Evolutionary conservation across 2,797 vertebrate genomes (phyloP), one percentile per base, ranked within the genome.

Genomic region (Myotis daubentonii): DNA sequence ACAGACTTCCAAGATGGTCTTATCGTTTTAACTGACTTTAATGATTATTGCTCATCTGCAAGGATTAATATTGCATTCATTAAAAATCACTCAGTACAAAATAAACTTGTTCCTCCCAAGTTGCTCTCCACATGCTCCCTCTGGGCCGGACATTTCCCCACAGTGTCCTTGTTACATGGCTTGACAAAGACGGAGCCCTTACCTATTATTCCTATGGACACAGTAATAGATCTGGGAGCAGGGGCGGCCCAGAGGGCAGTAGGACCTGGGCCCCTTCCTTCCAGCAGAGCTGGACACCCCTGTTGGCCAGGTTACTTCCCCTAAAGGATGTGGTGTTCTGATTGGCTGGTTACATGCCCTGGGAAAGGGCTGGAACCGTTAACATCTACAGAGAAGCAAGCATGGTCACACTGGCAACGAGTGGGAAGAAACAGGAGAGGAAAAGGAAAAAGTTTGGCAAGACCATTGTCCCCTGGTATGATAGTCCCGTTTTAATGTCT

Each of bases 1-100:
- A 95, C 95, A 96, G 71, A 97, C 4, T 57, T 44, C 79, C 75
- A 89, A 25, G 83, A 79, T 97, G 95, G 94, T 97, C 96, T 98
- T 96, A 97, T 94, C 96, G 97, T 98, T 98, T 98, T 98, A 98
- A 98, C 98, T 97, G 97, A 98, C 93, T 98, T 98, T 98, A 98
- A 98, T 98, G 98, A 98, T 98, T 98, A 98, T 98, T 98, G 98
- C 98, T 98, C 97, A 98, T 98, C 98, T 98, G 98, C 98, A 97
- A 98, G 98, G 98, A 98, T 98, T 98, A 98, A 98, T 98, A 98
- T 98, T 98, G 98, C 98, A 98, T 98, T 97, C 98, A 98, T 98
- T 98, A 98, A 98, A 98, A 98, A 98, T 98, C 98, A 98, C 98
- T 98, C 98, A 98, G 98, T 98, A 98, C 96, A 98, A 98, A 98